Base-by-base conservation (phyloP, 35 echinoderm and acorn worm genomes). In the Chiridota heheva region DNA sequence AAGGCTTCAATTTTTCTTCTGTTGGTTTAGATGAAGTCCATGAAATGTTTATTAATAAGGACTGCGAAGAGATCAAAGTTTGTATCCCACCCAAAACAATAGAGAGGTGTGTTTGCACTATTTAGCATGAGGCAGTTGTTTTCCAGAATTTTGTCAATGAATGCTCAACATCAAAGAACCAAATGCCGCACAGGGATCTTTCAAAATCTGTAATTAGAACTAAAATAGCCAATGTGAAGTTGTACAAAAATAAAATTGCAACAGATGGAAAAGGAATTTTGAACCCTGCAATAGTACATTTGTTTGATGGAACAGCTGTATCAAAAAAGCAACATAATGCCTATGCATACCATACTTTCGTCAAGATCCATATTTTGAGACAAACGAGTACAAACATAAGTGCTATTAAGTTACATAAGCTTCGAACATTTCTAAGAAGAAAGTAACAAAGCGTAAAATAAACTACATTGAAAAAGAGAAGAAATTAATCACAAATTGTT, bases 41-140 rank as follows among this genome's bases (percentile, higher is more conserved):
- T 84, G 87, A 90, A 44, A 90, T 90, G 80, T 26, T 63, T 17
- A 83, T 83, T 45, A 90, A 90, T 42, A 83, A 73, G 59, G 71
- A 82, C 16, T 27, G 47, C 40, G 83, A 84, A 20, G 44, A 42
- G 20, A 56, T 60, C 1, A 20, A 82, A 29, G 43, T 27, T 17
- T 20, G 36, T 1, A 34, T 51, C 29, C 47, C 46, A 7, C 69
- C 70, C 13, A 24, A 72, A 12, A 60, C 36, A 17, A 86, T 78
- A 22, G 39, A 76, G 6, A 61, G 55, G 33, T 38, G 76, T 31
- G 72, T 42, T 5, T 51, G 38, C 17, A 86, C 71, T 4, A 36
- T 86, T 1, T 27, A 86, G 33, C 77, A 47, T 22, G 39, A 49
- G 42, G 72, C 57, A 32, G n/a, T 77, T 6, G 4, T 86, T 0